phyloP scores from a whole-genome alignment of 2,888 invertebrate genomes.

The Cerceris ruficornis region DNA sequence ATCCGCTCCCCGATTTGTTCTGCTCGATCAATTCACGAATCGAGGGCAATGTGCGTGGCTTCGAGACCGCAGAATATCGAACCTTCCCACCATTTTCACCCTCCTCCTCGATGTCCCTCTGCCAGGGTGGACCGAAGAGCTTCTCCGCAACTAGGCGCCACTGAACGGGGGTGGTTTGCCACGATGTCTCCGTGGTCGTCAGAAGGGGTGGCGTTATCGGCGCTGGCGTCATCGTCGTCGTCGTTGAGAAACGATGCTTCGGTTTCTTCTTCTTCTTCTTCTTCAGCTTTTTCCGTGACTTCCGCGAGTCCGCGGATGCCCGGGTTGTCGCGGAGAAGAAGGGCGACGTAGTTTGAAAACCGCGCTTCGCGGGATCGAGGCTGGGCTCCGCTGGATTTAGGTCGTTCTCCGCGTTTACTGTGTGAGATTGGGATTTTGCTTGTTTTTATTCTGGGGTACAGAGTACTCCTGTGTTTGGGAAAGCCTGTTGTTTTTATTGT shows the following conservation, averaged over 20 bases:
- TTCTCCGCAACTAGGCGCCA: conserved; percentile 73
- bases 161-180: conserved; percentile 62
- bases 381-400: conserved; percentile 40
- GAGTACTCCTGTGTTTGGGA: no score
- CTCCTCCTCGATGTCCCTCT: conserved; percentile 36
- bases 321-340: conserved; percentile 16
- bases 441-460: neutral
- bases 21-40: conserved; percentile 56
- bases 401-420: conserved; percentile 60
- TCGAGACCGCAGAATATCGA: conserved; percentile 55
- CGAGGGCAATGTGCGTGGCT: conserved; percentile 43
- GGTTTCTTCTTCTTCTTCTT: conserved; percentile 72
- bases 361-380: conserved; percentile 62
- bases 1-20: conserved; percentile 58
- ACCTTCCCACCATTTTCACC: conserved; percentile 38
- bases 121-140: conserved; percentile 66
- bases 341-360: conserved; percentile 43
- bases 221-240: conserved; percentile 36
- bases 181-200: conserved; percentile 61
- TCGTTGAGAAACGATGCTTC: conserved; percentile 45
- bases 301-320: conserved; percentile 22
- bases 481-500: no score
- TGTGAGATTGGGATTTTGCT: neutral
- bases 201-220: conserved; percentile 39
- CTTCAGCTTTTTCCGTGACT: conserved; percentile 62